phyloP scores from a whole-genome alignment of 1,140 invertebrate species.

The Argopecten irradians region DNA sequence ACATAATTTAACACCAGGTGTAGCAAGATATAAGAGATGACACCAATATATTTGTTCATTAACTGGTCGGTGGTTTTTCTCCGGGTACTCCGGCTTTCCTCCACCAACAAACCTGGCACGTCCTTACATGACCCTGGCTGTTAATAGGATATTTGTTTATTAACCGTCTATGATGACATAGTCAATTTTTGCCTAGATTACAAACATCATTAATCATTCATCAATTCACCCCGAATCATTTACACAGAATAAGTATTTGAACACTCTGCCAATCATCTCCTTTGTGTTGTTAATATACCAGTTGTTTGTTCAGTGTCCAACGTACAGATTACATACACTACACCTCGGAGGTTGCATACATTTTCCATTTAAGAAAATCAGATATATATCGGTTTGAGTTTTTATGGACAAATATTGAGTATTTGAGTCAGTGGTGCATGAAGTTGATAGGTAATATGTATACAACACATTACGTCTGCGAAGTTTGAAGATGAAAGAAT shows the following conservation, averaged over 20 bases:
- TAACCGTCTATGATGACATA: background rate
- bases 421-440: background rate
- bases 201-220: background rate
- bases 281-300: background rate
- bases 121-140: too few relatives aligned
- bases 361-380: slow-evolving; percentile 4
- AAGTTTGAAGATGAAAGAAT: background rate
- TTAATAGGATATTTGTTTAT: too few relatives aligned
- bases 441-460: background rate
- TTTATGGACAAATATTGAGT: background rate
- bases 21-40: background rate
- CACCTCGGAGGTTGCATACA: background rate
- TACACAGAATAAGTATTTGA: slow-evolving; percentile 1
- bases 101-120: too few relatives aligned
- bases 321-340: background rate
- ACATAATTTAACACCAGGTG: background rate
- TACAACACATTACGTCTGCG: background rate
- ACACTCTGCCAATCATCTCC: background rate
- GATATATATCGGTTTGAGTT: background rate
- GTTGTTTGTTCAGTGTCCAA: background rate
- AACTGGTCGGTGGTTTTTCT: too few relatives aligned
- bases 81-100: too few relatives aligned
- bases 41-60: background rate
- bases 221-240: background rate
- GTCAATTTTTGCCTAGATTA: background rate